Base-by-base conservation (phyloP, 2,113 vertebrate genomes). In the Oryzias curvinotus region DNA sequence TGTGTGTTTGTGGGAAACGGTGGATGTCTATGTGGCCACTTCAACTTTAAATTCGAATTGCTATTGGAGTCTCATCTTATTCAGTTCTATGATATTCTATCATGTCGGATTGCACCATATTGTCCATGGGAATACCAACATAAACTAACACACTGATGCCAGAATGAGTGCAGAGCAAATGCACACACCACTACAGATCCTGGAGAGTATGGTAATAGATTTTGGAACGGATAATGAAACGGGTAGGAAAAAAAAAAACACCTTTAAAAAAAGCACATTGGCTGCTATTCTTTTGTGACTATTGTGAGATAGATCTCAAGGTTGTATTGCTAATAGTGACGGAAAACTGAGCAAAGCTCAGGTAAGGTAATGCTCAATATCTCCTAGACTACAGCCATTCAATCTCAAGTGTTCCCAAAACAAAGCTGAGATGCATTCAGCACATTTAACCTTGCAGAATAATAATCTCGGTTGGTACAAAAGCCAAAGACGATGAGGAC, bases 281-380 rank as follows among this genome's bases (percentile, higher is more conserved):
- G 74, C 71, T 53, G 57, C 69, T 78, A 69, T 45, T 76, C 51
- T 70, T 76, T 81, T 60, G 56, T 67, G 61, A 65, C 73, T 52
- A 60, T 49, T 75, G 50, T 25, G 58, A 74, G 80, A 82, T 60
- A 17, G 64, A 83, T 78, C 70, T 78, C 2, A 47, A 18, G 17
- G 57, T 57, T 3, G 13, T 23, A 46, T 23, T 71, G 53, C 45
- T 77, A 73, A 73, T 68, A 56, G 68, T 66, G 71, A 79, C 58
- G 16, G 16, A 70, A 59, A 50, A 14, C n/a, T 52, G 19, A 66
- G 65, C 47, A 28, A 58, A 56, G 26, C 43, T 51, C 51, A 51
- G n/a, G n/a, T 5, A 8, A 18, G 36, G n/a, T 49, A 17, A 62
- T 48, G 17, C 69, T 53, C 62, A 17, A 45, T 68, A 61, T 42